A percentile compares a stretch with the other conserved stretches of the same genome.
Conservation (phyloP, 2,113 vertebrate species). For the Eurypyga helias region DNA sequence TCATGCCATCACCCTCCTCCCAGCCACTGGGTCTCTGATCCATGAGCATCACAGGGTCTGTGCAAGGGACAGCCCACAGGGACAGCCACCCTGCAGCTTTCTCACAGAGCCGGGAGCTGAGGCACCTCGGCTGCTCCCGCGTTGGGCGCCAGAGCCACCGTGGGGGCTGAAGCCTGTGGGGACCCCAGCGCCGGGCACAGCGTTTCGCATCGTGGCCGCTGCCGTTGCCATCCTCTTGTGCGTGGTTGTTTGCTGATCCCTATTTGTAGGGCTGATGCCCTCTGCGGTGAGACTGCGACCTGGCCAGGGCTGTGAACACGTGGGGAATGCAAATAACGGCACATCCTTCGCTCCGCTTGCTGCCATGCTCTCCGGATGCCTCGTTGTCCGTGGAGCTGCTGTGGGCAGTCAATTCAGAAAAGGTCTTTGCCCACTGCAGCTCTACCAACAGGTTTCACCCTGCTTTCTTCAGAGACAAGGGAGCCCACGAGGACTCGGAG, state of each 20-base stretch:
- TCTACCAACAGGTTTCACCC: neutral
- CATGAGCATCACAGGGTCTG: fast-evolving
- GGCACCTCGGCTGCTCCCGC: neutral
- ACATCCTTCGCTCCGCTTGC: neutral
- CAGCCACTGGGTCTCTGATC: neutral
- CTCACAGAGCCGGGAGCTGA: neutral
- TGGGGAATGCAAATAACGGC: neutral
- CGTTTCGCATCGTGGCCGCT: neutral
- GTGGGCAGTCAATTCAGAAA: neutral
- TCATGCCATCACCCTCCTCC: neutral
- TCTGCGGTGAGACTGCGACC: neutral
- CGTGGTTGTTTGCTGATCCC: fast-evolving
- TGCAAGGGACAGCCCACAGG: fast-evolving
- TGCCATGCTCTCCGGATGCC: neutral
- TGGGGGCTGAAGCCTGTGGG: neutral
- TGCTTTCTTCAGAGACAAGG: neutral
- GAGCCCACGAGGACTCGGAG: neutral
- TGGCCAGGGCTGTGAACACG: neutral
- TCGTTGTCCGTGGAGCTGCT: neutral
- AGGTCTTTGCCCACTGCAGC: neutral
- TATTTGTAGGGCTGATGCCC: neutral
- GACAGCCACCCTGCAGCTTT: neutral
- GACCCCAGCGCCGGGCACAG: neutral
- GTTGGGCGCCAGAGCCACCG: fast-evolving
- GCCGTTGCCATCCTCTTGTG: neutral